Conservation (phyloP, 2,797 vertebrate species). For the Cyprinella venusta region DNA sequence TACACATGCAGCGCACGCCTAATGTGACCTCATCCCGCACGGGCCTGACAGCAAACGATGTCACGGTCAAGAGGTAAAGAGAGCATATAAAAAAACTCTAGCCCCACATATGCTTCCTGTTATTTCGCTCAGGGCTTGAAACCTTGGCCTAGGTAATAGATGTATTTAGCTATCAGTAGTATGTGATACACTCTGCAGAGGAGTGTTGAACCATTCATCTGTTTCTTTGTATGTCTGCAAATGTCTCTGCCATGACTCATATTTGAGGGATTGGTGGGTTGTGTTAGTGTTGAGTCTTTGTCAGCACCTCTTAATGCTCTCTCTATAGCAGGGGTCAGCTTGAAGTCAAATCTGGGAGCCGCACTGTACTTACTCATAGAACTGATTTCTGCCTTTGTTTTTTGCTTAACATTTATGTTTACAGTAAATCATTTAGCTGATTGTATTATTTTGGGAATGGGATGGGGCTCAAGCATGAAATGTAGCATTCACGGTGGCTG, state of each 20-base stretch:
- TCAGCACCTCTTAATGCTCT: constrained; percentile 57
- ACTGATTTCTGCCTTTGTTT: neutral
- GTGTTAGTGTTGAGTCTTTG: constrained; percentile 58
- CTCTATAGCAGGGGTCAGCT: constrained; percentile 37
- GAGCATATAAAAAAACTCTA: neutral
- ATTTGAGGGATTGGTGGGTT: constrained; percentile 63
- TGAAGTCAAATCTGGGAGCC: constrained; percentile 17
- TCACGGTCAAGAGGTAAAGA: constrained; percentile 14
- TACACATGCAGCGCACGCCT: constrained; percentile 26
- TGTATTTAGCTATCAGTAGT: constrained; percentile 14
- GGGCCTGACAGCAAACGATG: constrained; percentile 27
- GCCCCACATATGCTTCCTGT: constrained; percentile 32
- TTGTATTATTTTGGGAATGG: neutral
- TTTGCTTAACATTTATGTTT: neutral
- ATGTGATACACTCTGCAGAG: constrained; percentile 29
- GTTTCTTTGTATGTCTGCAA: constrained; percentile 4
- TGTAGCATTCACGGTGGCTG: neutral
- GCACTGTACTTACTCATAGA: neutral
- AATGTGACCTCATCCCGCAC: constrained; percentile 41
- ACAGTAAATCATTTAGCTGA: neutral
- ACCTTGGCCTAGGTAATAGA: constrained; percentile 12
- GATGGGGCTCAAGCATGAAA: neutral
- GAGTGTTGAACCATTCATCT: constrained; percentile 14
- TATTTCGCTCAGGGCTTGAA: constrained; percentile 13
- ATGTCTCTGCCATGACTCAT: constrained; percentile 70